Evolutionary conservation across 2,888 invertebrate species (phyloP).

Genomic region (Apodemia zela): DNA sequence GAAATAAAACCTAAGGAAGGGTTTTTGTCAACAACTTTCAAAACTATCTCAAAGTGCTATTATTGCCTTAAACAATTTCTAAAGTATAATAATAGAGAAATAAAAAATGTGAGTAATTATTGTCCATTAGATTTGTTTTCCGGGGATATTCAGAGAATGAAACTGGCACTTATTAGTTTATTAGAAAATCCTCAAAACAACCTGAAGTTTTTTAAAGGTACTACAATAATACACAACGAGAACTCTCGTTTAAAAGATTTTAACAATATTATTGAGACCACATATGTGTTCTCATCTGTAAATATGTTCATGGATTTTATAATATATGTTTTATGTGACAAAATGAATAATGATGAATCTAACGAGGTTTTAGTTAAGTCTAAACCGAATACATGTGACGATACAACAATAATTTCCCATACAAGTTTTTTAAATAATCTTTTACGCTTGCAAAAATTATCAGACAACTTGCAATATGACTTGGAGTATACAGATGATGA

Average conservation of each 20-base stretch:
- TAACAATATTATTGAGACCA: constrained; percentile 38
- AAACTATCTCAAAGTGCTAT: constrained; percentile 67
- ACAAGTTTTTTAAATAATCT: constrained; percentile 48
- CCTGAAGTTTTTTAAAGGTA: constrained; percentile 79
- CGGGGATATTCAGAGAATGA: constrained; percentile 79
- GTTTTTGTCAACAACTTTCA: constrained; percentile 62
- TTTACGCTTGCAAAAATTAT: constrained; percentile 51
- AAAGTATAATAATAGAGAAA: constrained; percentile 75
- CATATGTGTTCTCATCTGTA: constrained; percentile 40
- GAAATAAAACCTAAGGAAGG: constrained; percentile 87
- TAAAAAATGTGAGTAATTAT: constrained; percentile 78
- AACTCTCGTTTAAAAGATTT: constrained; percentile 38
- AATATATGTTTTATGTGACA: constrained; percentile 45
- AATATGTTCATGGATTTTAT: constrained; percentile 55
- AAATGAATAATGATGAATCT: constrained; percentile 29
- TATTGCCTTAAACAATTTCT: constrained; percentile 80
- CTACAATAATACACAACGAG: constrained; percentile 50
- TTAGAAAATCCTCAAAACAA: constrained; percentile 83
- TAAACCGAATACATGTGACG: constrained; percentile 37
- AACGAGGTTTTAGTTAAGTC: constrained; percentile 20
- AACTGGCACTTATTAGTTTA: constrained; percentile 68
- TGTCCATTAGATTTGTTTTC: constrained; percentile 87
- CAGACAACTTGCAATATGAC: constrained; percentile 38
- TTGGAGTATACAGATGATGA: constrained; percentile 29
- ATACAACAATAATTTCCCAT: constrained; percentile 32